A percentile compares a stretch with the other conserved stretches of the same genome.
Evolutionary conservation across 2,888 invertebrate species (phyloP).

Genomic region (Laspeyria flexula): DNA sequence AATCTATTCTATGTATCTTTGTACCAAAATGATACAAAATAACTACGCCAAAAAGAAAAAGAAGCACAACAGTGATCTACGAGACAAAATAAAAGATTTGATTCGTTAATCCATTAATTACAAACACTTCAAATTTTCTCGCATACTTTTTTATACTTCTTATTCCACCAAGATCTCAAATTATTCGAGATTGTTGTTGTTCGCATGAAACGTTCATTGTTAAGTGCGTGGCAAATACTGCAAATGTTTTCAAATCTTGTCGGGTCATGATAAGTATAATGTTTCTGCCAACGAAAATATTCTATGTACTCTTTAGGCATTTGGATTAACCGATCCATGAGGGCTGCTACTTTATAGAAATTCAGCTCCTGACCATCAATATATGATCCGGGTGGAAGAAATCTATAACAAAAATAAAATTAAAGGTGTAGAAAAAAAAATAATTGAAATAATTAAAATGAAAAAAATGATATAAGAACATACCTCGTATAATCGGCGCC

Average conservation of each 20-base stretch:
- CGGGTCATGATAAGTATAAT: slow-evolving; percentile 58
- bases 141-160: slow-evolving; percentile 7
- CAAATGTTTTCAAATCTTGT: slow-evolving; percentile 58
- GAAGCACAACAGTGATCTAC: too few relatives aligned
- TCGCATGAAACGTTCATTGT: slow-evolving; percentile 48
- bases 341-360: slow-evolving; percentile 52
- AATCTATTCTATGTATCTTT: too few relatives aligned
- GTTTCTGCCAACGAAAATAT: slow-evolving; percentile 65
- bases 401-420: slow-evolving; percentile 60
- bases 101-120: too few relatives aligned
- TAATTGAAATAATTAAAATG: too few relatives aligned
- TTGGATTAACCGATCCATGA: slow-evolving; percentile 55
- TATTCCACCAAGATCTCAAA: slow-evolving; percentile 49
- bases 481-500: slow-evolving; percentile 87
- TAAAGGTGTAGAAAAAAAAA: too few relatives aligned
- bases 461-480: too few relatives aligned
- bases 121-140: not conserved
- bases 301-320: slow-evolving; percentile 54
- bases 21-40: too few relatives aligned
- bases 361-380: slow-evolving; percentile 55
- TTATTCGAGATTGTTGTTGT: slow-evolving; percentile 49
- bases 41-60: too few relatives aligned
- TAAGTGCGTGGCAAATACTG: slow-evolving; percentile 62
- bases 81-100: too few relatives aligned
- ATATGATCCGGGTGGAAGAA: slow-evolving; percentile 74